These are phyloP conservation scores for Takifugu flavidus DNA, from an alignment of 2,113 vertebrate species.

Conservation along the genomic window DNA sequence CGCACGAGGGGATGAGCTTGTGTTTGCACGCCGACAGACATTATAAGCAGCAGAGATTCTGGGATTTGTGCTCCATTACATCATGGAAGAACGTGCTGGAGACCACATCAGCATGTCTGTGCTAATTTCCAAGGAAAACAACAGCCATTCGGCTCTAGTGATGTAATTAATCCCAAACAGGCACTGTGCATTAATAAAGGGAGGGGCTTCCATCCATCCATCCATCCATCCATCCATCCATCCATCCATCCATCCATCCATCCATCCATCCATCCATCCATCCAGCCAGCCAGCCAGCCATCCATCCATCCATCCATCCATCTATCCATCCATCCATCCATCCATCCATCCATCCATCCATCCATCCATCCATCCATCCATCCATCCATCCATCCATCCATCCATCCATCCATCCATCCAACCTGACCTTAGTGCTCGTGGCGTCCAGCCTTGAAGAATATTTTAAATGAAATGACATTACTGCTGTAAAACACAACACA, in stretches of 20 bases:
- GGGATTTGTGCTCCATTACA: neutral
- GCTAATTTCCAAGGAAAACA: constrained; percentile 5
- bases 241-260: too few species aligned
- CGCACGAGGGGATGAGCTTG: neutral
- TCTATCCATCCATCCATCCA: too few species aligned
- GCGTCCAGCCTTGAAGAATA: neutral
- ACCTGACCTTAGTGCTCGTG: neutral
- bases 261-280: too few species aligned
- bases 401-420: too few species aligned
- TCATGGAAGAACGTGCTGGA: neutral
- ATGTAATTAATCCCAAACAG: neutral
- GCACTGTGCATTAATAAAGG: constrained; percentile 14
- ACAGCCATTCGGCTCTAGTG: neutral
- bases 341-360: neutral
- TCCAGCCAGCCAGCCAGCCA: too few species aligned
- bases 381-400: too few species aligned
- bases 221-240: too few species aligned
- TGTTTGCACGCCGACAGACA: constrained; percentile 5
- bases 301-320: too few species aligned
- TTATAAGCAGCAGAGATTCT: neutral
- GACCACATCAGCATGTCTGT: neutral
- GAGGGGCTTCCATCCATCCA: constrained; percentile 8
- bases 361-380: too few species aligned
- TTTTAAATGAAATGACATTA: constrained; percentile 19
- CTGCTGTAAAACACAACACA: constrained; percentile 27